A percentile compares a stretch with the other conserved stretches of the same genome.
Conservation (phyloP, 1,140 invertebrate species). For the Homarus americanus region DNA sequence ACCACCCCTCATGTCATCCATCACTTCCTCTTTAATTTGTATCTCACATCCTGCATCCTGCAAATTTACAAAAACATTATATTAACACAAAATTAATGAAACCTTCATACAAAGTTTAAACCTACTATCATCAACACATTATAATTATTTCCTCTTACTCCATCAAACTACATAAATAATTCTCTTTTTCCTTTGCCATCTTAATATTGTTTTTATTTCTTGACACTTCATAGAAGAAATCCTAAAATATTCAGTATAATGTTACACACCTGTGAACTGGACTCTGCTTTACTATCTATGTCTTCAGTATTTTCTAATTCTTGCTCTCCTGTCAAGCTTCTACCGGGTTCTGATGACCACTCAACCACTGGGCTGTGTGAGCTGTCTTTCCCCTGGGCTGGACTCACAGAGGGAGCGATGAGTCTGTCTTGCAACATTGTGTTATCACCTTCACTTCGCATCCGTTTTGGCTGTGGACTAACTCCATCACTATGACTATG, state of each 20-base stretch:
- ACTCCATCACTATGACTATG: neutral
- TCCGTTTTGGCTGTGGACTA: constrained; percentile 11
- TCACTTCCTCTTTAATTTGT: constrained; percentile 18
- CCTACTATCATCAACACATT: no score
- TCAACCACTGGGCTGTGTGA: neutral
- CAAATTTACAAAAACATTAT: neutral
- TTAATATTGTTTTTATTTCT: neutral
- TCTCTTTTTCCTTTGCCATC: no score
- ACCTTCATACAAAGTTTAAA: no score
- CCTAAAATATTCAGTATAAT: neutral
- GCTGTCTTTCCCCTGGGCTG: neutral
- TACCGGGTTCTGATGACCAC: neutral
- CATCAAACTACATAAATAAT: no score
- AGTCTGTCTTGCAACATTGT: neutral
- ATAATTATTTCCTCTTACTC: no score
- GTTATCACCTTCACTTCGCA: constrained; percentile 2
- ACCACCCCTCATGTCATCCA: neutral
- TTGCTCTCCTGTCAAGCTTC: neutral
- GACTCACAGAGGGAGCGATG: neutral
- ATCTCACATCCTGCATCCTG: constrained; percentile 7
- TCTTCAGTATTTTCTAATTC: neutral
- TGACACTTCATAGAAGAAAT: neutral
- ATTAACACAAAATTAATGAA: no score
- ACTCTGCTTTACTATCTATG: neutral
- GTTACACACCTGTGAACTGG: constrained; percentile 13